These are phyloP conservation scores for Mycalesis mineus DNA, from an alignment of 2,888 invertebrate species.

Conservation along the genomic window DNA sequence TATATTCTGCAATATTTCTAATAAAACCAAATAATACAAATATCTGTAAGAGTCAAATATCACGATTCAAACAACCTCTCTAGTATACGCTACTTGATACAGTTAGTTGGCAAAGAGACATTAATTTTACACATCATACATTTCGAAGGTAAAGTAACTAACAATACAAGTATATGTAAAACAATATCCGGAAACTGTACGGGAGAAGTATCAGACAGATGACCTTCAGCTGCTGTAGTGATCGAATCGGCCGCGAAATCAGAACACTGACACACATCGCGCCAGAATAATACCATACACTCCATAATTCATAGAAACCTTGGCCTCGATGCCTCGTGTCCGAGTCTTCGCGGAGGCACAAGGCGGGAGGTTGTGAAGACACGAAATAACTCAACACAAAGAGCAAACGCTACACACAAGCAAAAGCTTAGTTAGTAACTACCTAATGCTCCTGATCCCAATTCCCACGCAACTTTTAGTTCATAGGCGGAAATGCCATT, in stretches of 20 bases:
- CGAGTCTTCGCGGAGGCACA: slow-evolving; percentile 27
- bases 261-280: slow-evolving; percentile 69
- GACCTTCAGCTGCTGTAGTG: slow-evolving; percentile 70
- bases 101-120: too few relatives aligned
- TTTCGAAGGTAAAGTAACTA: neutral
- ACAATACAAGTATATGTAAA: neutral
- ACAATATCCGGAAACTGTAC: slow-evolving; percentile 55
- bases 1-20: too few relatives aligned
- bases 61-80: too few relatives aligned
- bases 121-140: neutral
- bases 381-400: slow-evolving; percentile 24
- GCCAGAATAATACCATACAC: slow-evolving; percentile 74
- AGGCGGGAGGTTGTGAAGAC: slow-evolving; percentile 24
- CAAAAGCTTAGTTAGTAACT: neutral
- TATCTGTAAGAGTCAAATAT: too few relatives aligned
- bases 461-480: slow-evolving; percentile 10
- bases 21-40: too few relatives aligned
- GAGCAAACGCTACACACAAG: neutral
- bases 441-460: slow-evolving; percentile 3
- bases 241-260: slow-evolving; percentile 68
- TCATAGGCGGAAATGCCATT: slow-evolving; percentile 22
- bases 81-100: too few relatives aligned
- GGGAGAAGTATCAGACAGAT: slow-evolving; percentile 63
- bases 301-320: slow-evolving; percentile 75
- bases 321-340: slow-evolving; percentile 62